Conservation (phyloP, 2,797 vertebrate species). For the Lacerta viridis region DNA sequence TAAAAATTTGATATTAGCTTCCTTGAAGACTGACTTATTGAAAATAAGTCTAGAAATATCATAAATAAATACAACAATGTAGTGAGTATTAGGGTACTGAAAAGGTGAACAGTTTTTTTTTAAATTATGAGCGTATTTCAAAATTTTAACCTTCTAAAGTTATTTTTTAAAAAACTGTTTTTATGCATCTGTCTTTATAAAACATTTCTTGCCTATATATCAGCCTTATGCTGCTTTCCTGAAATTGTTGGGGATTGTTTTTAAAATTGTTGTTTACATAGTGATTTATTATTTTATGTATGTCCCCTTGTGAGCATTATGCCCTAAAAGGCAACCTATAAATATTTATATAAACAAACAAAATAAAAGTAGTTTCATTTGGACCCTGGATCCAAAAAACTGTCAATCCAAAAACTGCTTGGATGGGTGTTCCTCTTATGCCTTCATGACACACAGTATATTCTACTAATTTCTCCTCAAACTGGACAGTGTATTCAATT, state of each 20-base stretch:
- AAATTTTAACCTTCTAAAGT: no score
- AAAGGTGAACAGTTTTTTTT: no score
- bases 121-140: not conserved
- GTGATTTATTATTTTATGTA: no score
- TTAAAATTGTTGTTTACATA: no score
- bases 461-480: no score
- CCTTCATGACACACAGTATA: not conserved
- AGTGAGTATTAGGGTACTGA: not conserved
- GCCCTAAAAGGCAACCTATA: no score
- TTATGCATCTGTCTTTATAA: no score
- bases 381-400: not conserved
- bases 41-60: not conserved
- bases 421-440: not conserved
- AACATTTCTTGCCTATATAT: no score
- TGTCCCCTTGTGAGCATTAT: no score
- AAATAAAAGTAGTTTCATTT: not conserved
- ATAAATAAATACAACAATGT: not conserved
- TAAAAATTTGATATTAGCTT: not conserved
- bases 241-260: no score
- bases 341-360: not conserved
- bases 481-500: constrained; percentile 1
- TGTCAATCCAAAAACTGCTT: not conserved
- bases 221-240: no score
- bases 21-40: not conserved
- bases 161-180: no score